These are phyloP conservation scores for Chromoteleia sp. DNA, from an alignment of 2,888 invertebrate genomes.

Conservation along the genomic window DNA sequence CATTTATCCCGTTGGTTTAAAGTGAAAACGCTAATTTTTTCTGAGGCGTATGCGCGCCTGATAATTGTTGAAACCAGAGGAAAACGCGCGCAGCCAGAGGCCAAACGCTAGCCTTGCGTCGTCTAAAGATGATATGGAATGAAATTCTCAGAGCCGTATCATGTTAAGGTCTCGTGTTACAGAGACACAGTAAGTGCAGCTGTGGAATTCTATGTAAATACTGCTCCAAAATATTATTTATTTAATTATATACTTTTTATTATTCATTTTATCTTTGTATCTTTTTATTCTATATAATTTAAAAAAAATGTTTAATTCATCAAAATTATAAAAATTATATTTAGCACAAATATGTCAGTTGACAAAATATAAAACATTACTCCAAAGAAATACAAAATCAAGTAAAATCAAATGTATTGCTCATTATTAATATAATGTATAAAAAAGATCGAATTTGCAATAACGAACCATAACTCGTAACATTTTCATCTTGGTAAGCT, in stretches of 20 bases:
- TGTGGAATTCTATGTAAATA: conserved; percentile 30
- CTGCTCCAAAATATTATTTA: conserved; percentile 27
- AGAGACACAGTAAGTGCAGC: conserved; percentile 46
- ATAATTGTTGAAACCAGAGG: conserved; percentile 41
- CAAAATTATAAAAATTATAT: no score
- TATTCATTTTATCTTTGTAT: neutral
- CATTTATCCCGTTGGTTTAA: no score
- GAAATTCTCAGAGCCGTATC: conserved; percentile 62
- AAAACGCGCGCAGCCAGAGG: conserved; percentile 39
- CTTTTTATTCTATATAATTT: neutral
- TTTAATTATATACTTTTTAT: neutral
- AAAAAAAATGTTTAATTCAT: no score
- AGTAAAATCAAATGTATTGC: conserved; percentile 22
- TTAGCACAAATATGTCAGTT: no score
- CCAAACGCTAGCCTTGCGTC: conserved; percentile 32
- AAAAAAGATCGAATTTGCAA: conserved; percentile 1
- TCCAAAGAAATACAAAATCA: no score
- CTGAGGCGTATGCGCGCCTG: conserved; percentile 5
- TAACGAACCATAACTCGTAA: conserved; percentile 19
- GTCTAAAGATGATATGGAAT: conserved; percentile 56
- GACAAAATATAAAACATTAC: no score
- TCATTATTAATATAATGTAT: conserved; percentile 1
- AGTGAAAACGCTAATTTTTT: conserved; percentile 6
- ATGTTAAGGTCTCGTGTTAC: conserved; percentile 57
- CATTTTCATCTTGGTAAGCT: conserved; percentile 19